Conservation (phyloP, 2,797 vertebrate species). For the Chelidonichthys spinosus region DNA sequence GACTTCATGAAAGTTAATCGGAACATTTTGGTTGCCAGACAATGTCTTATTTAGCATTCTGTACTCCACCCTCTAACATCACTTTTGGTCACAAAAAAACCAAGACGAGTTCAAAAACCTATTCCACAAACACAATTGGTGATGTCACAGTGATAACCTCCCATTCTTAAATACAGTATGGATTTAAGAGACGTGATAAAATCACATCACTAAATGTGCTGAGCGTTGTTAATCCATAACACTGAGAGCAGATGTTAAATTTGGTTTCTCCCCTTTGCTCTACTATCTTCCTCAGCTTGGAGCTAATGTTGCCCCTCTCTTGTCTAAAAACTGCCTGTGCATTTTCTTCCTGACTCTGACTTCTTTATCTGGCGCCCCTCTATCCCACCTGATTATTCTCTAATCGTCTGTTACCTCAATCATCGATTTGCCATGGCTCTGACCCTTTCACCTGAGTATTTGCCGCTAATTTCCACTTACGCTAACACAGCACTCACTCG, state of each 20-base stretch:
- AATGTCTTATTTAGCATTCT: too few relatives aligned
- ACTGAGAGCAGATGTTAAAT: neutral
- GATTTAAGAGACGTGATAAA: neutral
- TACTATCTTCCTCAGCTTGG: neutral
- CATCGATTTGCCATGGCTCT: neutral
- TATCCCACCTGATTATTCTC: slow-evolving; percentile 9
- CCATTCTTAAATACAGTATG: too few relatives aligned
- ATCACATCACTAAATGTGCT: neutral
- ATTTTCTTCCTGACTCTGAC: neutral
- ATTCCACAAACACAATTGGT: too few relatives aligned
- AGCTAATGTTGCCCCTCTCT: neutral
- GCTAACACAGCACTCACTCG: neutral
- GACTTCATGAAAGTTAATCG: too few relatives aligned
- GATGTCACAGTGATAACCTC: too few relatives aligned
- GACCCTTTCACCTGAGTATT: slow-evolving; percentile 30
- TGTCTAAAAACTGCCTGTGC: neutral
- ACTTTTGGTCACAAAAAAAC: too few relatives aligned
- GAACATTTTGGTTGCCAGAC: too few relatives aligned
- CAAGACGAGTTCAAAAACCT: too few relatives aligned
- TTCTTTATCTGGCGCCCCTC: slow-evolving; percentile 2
- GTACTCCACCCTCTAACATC: too few relatives aligned
- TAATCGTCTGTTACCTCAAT: slow-evolving; percentile 14
- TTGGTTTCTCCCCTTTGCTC: neutral
- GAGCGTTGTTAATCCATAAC: neutral
- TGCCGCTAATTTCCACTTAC: slow-evolving; percentile 12